Evolutionary conservation across 1,140 invertebrate genomes (phyloP).

Genomic region (Orussus abietinus): DNA sequence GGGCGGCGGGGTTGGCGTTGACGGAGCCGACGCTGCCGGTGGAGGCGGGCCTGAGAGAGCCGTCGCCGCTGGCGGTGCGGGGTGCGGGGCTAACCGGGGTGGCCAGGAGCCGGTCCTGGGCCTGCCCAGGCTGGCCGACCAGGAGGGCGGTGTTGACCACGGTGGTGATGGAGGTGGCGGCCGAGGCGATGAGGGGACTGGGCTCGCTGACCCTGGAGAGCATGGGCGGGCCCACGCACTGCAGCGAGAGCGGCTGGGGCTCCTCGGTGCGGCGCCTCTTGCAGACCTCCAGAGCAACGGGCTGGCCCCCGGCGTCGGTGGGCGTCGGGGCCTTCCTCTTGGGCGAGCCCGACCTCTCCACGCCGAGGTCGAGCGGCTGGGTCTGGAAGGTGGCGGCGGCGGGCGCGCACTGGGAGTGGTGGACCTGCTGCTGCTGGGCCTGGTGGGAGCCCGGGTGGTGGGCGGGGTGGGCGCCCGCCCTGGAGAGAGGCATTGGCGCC

Average conservation of each 20-base stretch:
- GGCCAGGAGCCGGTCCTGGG: constrained; percentile 25
- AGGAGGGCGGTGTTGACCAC: constrained; percentile 60
- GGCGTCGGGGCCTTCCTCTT: constrained; percentile 57
- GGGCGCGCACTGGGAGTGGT: constrained; percentile 14
- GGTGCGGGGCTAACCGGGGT: constrained; percentile 52
- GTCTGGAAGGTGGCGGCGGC: constrained; percentile 55
- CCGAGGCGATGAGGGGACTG: constrained; percentile 67
- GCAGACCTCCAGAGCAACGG: constrained; percentile 55
- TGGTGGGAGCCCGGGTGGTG: constrained; percentile 36
- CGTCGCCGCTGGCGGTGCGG: constrained; percentile 57
- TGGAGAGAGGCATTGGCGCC: constrained; percentile 38
- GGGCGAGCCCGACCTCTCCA: constrained; percentile 55
- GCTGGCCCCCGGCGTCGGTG: constrained; percentile 36
- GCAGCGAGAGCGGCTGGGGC: constrained; percentile 40
- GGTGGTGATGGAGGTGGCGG: constrained; percentile 69
- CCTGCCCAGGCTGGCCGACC: constrained; percentile 32
- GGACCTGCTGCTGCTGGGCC: constrained; percentile 9
- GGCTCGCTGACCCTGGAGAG: constrained; percentile 63
- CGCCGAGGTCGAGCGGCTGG: constrained; percentile 70
- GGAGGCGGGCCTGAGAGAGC: constrained; percentile 57
- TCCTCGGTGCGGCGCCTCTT: constrained; percentile 50
- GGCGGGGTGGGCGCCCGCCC: constrained; percentile 47
- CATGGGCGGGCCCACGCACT: constrained; percentile 45
- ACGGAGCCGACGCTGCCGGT: constrained; percentile 46
- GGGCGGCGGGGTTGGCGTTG: constrained; percentile 44